These are phyloP conservation scores for Ciconia nigra DNA, from an alignment of 2,797 vertebrate genomes.

Conservation along the genomic window DNA sequence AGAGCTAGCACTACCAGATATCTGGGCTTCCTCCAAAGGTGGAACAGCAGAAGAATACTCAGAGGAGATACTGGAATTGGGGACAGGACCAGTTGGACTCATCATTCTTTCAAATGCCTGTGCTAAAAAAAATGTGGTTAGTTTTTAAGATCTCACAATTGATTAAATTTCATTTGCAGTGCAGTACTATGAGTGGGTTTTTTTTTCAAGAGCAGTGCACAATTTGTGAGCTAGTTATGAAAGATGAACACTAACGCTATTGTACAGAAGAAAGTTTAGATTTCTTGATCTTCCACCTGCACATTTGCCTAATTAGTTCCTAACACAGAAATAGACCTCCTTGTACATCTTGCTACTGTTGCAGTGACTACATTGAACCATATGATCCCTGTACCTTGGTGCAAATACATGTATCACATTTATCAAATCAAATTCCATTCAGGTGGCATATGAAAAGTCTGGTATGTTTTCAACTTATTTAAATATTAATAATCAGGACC, in stretches of 20 bases:
- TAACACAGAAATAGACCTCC: background rate
- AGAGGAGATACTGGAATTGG: conserved; percentile 83
- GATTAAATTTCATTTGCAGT: background rate
- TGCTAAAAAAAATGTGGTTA: conserved; percentile 71
- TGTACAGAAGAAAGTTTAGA: background rate
- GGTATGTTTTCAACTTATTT: background rate
- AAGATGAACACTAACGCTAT: background rate
- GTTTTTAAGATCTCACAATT: background rate
- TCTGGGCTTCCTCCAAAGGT: conserved; percentile 82
- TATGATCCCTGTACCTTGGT: background rate
- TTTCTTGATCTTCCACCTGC: background rate
- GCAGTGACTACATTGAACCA: background rate
- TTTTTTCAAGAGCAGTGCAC: background rate
- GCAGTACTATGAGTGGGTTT: too few relatives aligned
- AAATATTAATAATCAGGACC: background rate
- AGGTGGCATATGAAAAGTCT: background rate
- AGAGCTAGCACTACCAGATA: conserved; percentile 77
- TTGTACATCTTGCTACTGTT: background rate
- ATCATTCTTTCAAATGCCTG: conserved; percentile 95
- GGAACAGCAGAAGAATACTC: conserved; percentile 83
- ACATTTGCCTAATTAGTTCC: background rate
- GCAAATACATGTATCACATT: background rate
- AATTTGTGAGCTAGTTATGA: background rate
- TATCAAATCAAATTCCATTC: background rate
- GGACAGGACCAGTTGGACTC: conserved; percentile 87